A percentile compares a stretch with the other conserved stretches of the same genome.
Conservation (phyloP, 2,888 invertebrate genomes). For the Marasmarcha lunaedactyla region DNA sequence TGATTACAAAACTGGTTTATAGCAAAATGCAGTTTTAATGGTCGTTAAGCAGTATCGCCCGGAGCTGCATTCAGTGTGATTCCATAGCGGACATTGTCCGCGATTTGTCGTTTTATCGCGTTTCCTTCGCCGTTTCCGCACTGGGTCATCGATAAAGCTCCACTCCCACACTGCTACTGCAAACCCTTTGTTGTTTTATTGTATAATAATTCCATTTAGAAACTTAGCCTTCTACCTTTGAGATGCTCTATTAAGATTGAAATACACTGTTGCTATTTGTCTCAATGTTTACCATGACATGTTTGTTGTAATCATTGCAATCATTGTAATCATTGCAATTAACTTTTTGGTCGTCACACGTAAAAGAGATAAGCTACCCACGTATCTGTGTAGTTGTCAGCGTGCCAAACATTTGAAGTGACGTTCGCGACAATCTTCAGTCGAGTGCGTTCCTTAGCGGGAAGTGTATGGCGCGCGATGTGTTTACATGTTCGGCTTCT, state of each 20-base stretch:
- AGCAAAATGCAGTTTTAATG: too few relatives aligned
- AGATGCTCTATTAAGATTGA: too few relatives aligned
- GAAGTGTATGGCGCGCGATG: conserved; percentile 67
- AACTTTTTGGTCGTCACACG: too few relatives aligned
- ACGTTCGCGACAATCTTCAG: conserved; percentile 60
- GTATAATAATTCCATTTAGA: conserved; percentile 10
- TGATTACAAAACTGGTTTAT: too few relatives aligned
- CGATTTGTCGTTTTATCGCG: conserved; percentile 44
- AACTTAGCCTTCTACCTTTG: conserved; percentile 16
- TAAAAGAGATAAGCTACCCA: conserved; percentile 43
- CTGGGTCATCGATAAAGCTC: conserved; percentile 38
- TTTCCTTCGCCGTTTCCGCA: conserved; percentile 56
- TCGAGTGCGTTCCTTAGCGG: conserved; percentile 61
- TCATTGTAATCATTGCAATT: too few relatives aligned
- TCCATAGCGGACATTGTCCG: conserved; percentile 31
- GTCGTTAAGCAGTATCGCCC: too few relatives aligned
- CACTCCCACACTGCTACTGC: conserved; percentile 18
- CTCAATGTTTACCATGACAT: too few relatives aligned
- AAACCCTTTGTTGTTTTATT: conserved; percentile 5
- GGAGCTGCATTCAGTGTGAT: too few relatives aligned
- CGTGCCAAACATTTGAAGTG: conserved; percentile 48
- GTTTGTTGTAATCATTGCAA: too few relatives aligned
- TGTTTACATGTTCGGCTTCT: conserved; percentile 64
- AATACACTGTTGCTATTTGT: too few relatives aligned
- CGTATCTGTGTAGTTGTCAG: conserved; percentile 44